Evolutionary conservation across 2,113 vertebrate genomes (phyloP), one percentile per base, ranked within the genome.

Genomic region (Prochilodus magdalenae): DNA sequence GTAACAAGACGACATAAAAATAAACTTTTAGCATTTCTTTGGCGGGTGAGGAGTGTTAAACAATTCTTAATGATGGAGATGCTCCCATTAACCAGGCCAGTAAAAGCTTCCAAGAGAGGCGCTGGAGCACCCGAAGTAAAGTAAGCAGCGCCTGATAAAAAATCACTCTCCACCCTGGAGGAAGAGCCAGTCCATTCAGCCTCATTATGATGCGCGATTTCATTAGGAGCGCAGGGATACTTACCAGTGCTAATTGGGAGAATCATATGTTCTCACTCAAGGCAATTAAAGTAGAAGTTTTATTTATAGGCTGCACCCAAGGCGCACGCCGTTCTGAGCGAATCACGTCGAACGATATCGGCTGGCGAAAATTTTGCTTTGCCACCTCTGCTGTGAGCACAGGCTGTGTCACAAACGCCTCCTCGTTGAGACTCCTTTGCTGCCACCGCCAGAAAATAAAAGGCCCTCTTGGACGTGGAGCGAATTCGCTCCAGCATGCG

Each of bases 1-100:
- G 57, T 79, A 75, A 73, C 88, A 92, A 89, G 91, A 91, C 88
- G 91, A 83, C 49, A 75, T 79, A 78, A 75, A 84, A 80, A 71
- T 79, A 49, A 59, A 15, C 51, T 55, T 74, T 82, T 20, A 57
- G 55, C 49, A 73, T 24, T 29, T 62, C 53, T 73, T 80, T 73
- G 73, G 27, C 30, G 70, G 55, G 49, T 60, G 69, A 80, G 24
- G 33, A 44, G 77, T 80, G 76, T 80, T 83, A 80, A 86, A 83
- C 47, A 57, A 83, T 81, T 77, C 85, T 47, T 77, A 83, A 83
- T 81, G 82, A 86, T 72, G 20, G 62, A 86, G 72, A 81, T 67
- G 53, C 74, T 81, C 40, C 74, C 69, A 81, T 86, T 83, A 77
- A 73, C 6, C 20, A 73, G 75, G 55, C 77, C 70, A 63, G 72